Conservation (phyloP, 1,140 invertebrate species). For the Drosophila grimshawi region DNA sequence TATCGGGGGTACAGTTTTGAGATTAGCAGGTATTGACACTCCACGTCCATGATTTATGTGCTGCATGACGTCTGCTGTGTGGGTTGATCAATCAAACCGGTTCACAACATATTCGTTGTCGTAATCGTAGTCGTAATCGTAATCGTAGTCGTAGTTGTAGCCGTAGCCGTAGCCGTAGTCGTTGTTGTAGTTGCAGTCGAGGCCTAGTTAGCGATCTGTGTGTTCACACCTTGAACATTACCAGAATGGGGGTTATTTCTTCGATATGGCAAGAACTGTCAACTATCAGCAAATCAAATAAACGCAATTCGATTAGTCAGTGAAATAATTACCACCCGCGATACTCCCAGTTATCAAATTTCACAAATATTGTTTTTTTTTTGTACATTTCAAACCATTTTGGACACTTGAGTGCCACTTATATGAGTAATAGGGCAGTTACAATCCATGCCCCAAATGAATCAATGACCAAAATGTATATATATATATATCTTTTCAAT, state of each 20-base stretch:
- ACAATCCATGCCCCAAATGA: slow-evolving; percentile 25
- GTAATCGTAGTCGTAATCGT: too few relatives aligned
- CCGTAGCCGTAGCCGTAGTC: too few relatives aligned
- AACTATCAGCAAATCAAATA: slow-evolving; percentile 32
- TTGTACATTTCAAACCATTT: slow-evolving; percentile 19
- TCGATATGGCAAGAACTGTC: slow-evolving; percentile 11
- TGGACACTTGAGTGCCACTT: slow-evolving; percentile 52
- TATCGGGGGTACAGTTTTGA: slow-evolving; percentile 35
- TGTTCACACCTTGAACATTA: slow-evolving; percentile 16
- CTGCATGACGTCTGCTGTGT: slow-evolving; percentile 18
- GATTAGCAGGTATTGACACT: slow-evolving; percentile 46
- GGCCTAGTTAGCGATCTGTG: slow-evolving; percentile 24
- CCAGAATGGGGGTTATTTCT: not conserved
- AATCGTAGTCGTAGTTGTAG: too few relatives aligned
- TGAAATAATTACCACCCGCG: slow-evolving; percentile 21
- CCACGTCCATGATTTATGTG: slow-evolving; percentile 50
- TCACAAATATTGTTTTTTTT: slow-evolving; percentile 8
- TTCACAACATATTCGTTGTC: slow-evolving; percentile 2
- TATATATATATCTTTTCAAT: not conserved
- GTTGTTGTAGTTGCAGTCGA: not conserved
- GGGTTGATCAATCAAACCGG: slow-evolving; percentile 49
- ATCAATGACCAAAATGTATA: slow-evolving; percentile 26
- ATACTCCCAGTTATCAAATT: slow-evolving; percentile 29
- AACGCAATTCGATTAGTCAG: slow-evolving; percentile 27
- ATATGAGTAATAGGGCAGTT: slow-evolving; percentile 44